Evolutionary conservation across 2,888 invertebrate species (phyloP).

Genomic region (Drosophila prostipennis): DNA sequence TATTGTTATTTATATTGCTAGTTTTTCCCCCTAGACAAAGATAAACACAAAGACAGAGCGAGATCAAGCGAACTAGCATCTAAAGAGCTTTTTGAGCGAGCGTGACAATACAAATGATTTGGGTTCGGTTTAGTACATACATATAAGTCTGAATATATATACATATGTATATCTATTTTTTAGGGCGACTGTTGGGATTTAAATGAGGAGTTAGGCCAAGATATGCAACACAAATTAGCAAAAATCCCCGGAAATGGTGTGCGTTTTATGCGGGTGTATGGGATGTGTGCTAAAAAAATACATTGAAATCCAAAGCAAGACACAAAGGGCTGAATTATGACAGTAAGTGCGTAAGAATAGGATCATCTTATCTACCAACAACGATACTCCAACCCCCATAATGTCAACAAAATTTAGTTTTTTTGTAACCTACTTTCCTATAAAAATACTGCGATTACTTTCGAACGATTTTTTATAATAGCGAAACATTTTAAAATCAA

Average conservation of each 20-base stretch:
- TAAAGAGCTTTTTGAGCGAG: conserved; percentile 24
- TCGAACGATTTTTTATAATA: too few relatives aligned
- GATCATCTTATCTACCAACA: not conserved
- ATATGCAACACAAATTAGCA: not conserved
- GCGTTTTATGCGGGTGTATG: not conserved
- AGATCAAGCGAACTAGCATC: conserved; percentile 32
- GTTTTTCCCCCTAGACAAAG: conserved; percentile 7
- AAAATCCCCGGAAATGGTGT: not conserved
- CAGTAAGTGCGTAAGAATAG: not conserved
- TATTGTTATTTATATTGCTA: not conserved
- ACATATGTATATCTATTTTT: not conserved
- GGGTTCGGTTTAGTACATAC: conserved; percentile 4
- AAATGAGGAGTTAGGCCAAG: not conserved
- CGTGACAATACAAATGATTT: conserved; percentile 15
- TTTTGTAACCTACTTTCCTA: too few relatives aligned
- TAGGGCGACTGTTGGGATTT: not conserved
- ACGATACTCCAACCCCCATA: conserved; percentile 6
- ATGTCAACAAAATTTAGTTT: not conserved
- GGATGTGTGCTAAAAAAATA: not conserved
- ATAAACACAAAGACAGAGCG: conserved; percentile 23
- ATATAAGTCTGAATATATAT: not conserved
- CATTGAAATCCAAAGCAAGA: conserved; percentile 1
- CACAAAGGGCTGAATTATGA: not conserved
- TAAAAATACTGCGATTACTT: too few relatives aligned
- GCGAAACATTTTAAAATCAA: too few relatives aligned